These are phyloP conservation scores for Apotomis turbidana DNA, from an alignment of 2,888 invertebrate genomes.

Conservation along the genomic window DNA sequence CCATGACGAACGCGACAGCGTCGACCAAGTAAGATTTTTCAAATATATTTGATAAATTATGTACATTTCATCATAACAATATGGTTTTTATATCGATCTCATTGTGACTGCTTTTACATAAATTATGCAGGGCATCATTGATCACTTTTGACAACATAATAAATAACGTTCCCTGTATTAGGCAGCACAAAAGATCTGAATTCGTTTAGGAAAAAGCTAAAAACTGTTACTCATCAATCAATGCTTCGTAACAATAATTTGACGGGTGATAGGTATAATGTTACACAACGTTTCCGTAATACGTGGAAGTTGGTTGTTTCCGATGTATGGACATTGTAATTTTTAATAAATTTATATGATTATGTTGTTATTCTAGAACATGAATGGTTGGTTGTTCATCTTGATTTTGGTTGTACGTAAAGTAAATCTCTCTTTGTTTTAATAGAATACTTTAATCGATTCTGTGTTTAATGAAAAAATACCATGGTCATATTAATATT, in stretches of 20 bases:
- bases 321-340: not conserved
- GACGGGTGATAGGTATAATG: conserved; percentile 40
- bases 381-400: no score
- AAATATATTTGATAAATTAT: conserved; percentile 29
- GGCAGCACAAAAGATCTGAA: conserved; percentile 39
- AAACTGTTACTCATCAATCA: conserved; percentile 41
- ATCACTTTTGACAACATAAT: conserved; percentile 41
- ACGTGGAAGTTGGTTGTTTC: not conserved
- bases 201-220: conserved; percentile 41
- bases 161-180: conserved; percentile 40
- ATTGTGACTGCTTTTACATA: conserved; percentile 37
- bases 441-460: no score
- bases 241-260: conserved; percentile 41
- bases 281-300: conserved; percentile 27
- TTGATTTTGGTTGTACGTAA: no score
- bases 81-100: conserved; percentile 28
- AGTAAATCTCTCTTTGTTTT: no score
- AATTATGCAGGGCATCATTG: conserved; percentile 37
- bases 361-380: no score
- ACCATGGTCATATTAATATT: no score
- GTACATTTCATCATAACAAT: conserved; percentile 31
- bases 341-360: not conserved
- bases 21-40: conserved; percentile 50
- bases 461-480: no score
- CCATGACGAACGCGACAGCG: conserved; percentile 67